Conservation (phyloP, 2,888 invertebrate genomes). For the Artemia sinica region DNA sequence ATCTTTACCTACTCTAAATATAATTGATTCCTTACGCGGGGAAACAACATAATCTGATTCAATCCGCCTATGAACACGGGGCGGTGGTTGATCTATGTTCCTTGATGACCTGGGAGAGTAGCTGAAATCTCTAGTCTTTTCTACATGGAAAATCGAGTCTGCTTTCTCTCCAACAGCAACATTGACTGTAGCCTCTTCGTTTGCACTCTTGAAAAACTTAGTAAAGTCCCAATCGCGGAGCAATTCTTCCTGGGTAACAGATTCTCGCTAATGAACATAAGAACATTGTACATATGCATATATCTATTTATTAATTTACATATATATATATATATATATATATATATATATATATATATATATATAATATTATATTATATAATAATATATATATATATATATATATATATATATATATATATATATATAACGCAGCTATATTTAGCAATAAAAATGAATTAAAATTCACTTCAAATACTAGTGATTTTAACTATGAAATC, state of each 20-base stretch:
- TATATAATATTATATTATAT: no score
- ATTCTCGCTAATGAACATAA: slow-evolving; percentile 31
- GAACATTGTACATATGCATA: slow-evolving; percentile 23
- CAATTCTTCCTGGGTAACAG: slow-evolving; percentile 57
- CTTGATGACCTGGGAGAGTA: slow-evolving; percentile 22
- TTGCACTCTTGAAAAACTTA: slow-evolving; percentile 50
- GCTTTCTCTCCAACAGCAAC: slow-evolving; percentile 13
- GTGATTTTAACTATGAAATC: no score
- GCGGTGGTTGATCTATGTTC: slow-evolving; percentile 25
- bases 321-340: no score
- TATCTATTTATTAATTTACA: slow-evolving; percentile 17
- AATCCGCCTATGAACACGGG: slow-evolving; percentile 45
- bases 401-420: no score
- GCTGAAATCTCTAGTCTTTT: slow-evolving; percentile 13
- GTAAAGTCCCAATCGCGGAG: slow-evolving; percentile 75
- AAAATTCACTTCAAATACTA: no score
- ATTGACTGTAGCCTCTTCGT: slow-evolving; percentile 30
- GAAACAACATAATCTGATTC: slow-evolving; percentile 58
- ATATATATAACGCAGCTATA: neutral
- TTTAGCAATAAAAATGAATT: no score
- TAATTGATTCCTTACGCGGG: slow-evolving; percentile 64
- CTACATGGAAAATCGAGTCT: neutral
- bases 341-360: no score
- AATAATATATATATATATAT: no score
- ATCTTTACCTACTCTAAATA: slow-evolving; percentile 45